Conservation (phyloP, 2,113 vertebrate species). For the Sebastes schlegelii region DNA sequence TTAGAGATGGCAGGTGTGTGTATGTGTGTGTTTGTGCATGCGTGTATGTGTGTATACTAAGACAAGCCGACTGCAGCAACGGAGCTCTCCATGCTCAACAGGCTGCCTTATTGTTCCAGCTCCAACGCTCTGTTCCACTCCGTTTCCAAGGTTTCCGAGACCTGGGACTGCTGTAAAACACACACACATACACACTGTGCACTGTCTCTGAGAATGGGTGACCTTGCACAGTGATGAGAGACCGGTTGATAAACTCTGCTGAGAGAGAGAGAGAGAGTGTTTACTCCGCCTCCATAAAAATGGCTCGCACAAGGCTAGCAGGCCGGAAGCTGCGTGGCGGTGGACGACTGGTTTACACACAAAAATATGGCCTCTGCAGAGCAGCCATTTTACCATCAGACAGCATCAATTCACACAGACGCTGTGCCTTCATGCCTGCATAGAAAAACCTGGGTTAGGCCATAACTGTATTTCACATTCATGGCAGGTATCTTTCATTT, state of each 20-base stretch:
- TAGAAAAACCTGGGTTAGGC: neutral
- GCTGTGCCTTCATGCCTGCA: conserved; percentile 12
- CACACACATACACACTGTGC: conserved; percentile 18
- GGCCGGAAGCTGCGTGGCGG: neutral
- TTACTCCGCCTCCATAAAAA: conserved; percentile 51
- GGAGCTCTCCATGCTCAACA: conserved; percentile 74
- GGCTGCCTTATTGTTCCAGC: conserved; percentile 65
- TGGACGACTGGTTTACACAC: conserved; percentile 12
- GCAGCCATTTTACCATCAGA: conserved; percentile 51
- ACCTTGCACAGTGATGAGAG: conserved; percentile 71
- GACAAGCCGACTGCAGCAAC: conserved; percentile 52
- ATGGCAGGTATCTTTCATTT: neutral
- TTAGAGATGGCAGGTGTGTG: conserved; percentile 79
- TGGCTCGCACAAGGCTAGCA: conserved; percentile 26
- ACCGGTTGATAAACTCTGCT: conserved; percentile 65
- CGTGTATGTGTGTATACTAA: conserved; percentile 22
- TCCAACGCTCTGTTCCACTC: conserved; percentile 56
- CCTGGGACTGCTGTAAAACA: neutral
- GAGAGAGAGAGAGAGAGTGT: conserved; percentile 25
- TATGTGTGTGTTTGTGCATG: conserved; percentile 32
- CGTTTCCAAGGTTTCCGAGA: conserved; percentile 55
- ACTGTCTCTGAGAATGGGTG: conserved; percentile 55
- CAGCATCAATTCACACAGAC: conserved; percentile 14
- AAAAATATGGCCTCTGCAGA: conserved; percentile 22
- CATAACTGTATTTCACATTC: conserved; percentile 4